These are phyloP conservation scores for Ctenicera cuprea DNA, from an alignment of 2,888 invertebrate genomes.

Conservation along the genomic window DNA sequence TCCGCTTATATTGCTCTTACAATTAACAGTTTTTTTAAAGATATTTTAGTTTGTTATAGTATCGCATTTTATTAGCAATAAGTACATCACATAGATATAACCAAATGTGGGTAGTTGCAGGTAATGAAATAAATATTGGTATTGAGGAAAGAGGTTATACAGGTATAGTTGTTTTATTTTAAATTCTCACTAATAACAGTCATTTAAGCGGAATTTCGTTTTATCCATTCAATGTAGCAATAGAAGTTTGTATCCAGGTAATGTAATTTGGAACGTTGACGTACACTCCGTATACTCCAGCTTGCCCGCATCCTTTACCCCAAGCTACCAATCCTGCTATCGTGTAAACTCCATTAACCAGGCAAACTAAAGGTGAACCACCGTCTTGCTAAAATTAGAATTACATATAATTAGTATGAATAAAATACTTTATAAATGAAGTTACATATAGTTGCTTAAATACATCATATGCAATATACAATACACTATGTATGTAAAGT, in stretches of 20 bases:
- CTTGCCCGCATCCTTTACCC: conserved; percentile 84
- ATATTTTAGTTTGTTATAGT: too few species aligned
- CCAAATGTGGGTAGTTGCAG: too few species aligned
- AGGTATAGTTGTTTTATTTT: too few species aligned
- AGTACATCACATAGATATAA: too few species aligned
- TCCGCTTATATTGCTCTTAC: too few species aligned
- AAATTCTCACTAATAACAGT: too few species aligned
- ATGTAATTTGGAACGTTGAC: conserved; percentile 82
- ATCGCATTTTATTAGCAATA: too few species aligned
- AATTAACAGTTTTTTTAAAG: too few species aligned
- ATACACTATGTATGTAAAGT: too few species aligned
- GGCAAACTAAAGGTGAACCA: conserved; percentile 82
- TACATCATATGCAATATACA: not conserved
- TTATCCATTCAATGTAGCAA: conserved; percentile 15
- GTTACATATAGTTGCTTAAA: conserved; percentile 1
- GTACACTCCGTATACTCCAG: conserved; percentile 85
- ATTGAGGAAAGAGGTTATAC: too few species aligned
- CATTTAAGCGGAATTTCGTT: not conserved
- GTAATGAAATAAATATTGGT: too few species aligned
- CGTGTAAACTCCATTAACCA: conserved; percentile 75
- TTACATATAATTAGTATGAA: not conserved
- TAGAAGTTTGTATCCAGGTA: conserved; percentile 78
- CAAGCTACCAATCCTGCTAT: conserved; percentile 83
- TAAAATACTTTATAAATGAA: too few species aligned
- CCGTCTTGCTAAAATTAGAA: conserved; percentile 80